These are phyloP conservation scores for Hyles euphorbiae DNA, from an alignment of 1,140 invertebrate species.

Conservation along the genomic window DNA sequence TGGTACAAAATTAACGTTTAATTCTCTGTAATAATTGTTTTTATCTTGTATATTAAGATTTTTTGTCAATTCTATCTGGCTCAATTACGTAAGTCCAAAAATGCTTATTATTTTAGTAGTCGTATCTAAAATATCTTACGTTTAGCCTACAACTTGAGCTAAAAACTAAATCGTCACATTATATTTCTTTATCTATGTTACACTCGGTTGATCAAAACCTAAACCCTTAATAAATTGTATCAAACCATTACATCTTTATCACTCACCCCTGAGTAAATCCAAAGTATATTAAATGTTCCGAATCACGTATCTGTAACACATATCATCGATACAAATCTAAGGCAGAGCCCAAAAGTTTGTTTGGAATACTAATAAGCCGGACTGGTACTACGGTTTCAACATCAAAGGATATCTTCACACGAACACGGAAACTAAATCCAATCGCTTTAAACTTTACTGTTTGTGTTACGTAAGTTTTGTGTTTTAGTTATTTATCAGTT, in stretches of 20 bases:
- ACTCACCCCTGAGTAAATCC: conserved; percentile 12
- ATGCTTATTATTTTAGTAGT: background rate
- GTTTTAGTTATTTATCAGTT: too few relatives aligned
- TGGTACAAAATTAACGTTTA: too few relatives aligned
- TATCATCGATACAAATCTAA: conserved; percentile 55
- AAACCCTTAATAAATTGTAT: conserved; percentile 1
- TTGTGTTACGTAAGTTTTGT: conserved; percentile 3
- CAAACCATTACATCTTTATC: background rate
- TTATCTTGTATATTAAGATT: too few relatives aligned
- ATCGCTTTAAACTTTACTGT: conserved; percentile 11
- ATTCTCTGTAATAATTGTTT: too few relatives aligned
- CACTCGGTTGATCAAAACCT: background rate
- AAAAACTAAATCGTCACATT: background rate
- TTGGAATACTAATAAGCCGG: conserved; percentile 62
- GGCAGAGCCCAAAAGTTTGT: conserved; percentile 56
- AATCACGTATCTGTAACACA: conserved; percentile 41
- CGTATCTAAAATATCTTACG: too few relatives aligned
- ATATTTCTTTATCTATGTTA: background rate
- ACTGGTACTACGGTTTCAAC: conserved; percentile 31
- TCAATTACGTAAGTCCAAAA: background rate
- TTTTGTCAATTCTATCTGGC: too few relatives aligned
- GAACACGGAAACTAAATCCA: conserved; percentile 21
- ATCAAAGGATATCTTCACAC: conserved; percentile 35
- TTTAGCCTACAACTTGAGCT: too few relatives aligned
- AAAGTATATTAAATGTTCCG: conserved; percentile 42